phyloP scores from a whole-genome alignment of 2,113 vertebrate genomes.

The Hiodon tergisus region DNA sequence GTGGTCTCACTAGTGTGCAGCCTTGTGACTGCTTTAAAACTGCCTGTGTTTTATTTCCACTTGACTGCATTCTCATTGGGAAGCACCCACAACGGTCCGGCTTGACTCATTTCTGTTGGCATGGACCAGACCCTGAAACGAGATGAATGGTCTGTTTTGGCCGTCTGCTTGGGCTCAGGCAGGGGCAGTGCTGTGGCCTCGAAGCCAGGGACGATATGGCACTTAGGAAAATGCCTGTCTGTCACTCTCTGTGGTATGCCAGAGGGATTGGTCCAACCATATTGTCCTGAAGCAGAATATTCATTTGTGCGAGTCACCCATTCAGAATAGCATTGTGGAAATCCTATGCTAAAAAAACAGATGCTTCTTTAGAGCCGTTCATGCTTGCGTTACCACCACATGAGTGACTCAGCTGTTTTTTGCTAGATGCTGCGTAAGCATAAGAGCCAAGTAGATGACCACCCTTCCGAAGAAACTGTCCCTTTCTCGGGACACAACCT shows the following conservation, averaged over 20 bases:
- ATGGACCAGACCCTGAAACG: neutral
- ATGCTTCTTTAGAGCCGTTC: too few relatives aligned
- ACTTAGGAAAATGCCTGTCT: neutral
- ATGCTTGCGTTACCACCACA: too few relatives aligned
- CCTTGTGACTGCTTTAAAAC: neutral
- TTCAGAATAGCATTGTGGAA: neutral
- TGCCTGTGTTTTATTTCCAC: neutral
- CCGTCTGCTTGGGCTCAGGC: neutral
- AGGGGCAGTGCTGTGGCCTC: neutral
- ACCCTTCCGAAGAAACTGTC: too few relatives aligned
- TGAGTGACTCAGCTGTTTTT: neutral
- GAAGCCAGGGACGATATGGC: neutral
- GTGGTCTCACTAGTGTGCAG: neutral
- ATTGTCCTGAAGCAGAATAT: too few relatives aligned
- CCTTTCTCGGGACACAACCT: too few relatives aligned
- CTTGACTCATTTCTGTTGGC: neutral
- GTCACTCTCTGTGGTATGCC: too few relatives aligned
- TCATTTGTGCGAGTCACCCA: too few relatives aligned
- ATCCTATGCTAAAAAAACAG: neutral
- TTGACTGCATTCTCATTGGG: slow-evolving; percentile 1
- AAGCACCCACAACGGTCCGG: neutral
- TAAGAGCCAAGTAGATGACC: too few relatives aligned
- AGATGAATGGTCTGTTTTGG: too few relatives aligned
- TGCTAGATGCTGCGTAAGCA: neutral
- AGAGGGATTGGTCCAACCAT: too few relatives aligned